Conservation (phyloP, 2,888 invertebrate species). For the Tanypteryx hageni region DNA sequence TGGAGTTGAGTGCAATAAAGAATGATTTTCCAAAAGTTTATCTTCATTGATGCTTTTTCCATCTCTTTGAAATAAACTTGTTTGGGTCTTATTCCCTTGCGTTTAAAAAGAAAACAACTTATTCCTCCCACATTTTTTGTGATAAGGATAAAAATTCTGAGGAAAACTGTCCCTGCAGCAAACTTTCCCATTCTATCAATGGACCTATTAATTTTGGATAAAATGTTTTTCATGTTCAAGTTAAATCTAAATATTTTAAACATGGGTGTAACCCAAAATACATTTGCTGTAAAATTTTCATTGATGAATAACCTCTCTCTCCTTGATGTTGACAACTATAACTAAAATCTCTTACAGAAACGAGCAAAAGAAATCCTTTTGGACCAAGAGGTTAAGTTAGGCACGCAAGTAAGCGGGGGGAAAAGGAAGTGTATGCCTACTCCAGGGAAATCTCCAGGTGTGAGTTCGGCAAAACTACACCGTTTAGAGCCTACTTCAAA, state of each 20-base stretch:
- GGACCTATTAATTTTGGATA: background rate
- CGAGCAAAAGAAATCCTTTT: slow-evolving; percentile 59
- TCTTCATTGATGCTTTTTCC: too few species aligned
- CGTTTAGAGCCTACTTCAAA: background rate
- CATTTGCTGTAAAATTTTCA: background rate
- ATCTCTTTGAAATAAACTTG: too few species aligned
- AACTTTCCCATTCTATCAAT: background rate
- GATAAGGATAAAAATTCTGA: too few species aligned
- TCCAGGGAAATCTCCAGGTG: slow-evolving; percentile 37
- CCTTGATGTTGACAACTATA: background rate
- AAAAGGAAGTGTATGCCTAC: slow-evolving; percentile 25
- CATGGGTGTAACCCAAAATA: too few species aligned
- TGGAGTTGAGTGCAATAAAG: too few species aligned
- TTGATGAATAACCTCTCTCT: background rate
- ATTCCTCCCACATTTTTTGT: too few species aligned
- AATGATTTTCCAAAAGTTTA: too few species aligned
- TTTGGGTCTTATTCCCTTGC: too few species aligned
- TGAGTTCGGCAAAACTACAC: background rate
- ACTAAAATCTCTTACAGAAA: slow-evolving; percentile 33
- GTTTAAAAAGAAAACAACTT: too few species aligned
- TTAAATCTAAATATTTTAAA: background rate
- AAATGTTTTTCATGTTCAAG: background rate
- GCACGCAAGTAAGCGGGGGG: slow-evolving; percentile 47
- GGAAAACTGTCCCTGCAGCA: background rate
- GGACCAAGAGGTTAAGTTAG: slow-evolving; percentile 59